Base-by-base conservation (phyloP, 2,888 invertebrate species). In the Parnassius apollo region DNA sequence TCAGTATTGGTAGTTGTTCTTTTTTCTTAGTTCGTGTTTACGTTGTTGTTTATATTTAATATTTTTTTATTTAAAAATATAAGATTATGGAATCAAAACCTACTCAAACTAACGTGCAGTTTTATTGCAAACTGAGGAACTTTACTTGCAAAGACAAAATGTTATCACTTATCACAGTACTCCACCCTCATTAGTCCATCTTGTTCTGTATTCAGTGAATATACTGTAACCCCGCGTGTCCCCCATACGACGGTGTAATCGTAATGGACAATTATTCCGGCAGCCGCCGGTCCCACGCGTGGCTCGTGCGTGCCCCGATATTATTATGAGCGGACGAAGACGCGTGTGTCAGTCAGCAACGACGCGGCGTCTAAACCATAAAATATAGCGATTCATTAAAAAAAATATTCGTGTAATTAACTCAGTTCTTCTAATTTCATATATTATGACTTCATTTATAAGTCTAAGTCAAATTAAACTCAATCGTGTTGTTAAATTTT, bases 211-310 rank as follows among this genome's bases (percentile, higher is more conserved):
- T n/a, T 46, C 9, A 12, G 49, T 13, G 12, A 25, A 53, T 57
- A 54, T 57, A 50, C 44, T 56, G 52, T 50, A 53, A 56, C 51
- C 11, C 25, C 25, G 51, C n/a, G 49, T 10, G 18, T 45, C 54
- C 60, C 61, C 53, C 60, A 56, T 51, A 64, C 63, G 59, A 35
- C 48, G 65, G 62, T 72, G 77, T 73, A 75, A 80, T 82, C 80
- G 78, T 89, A 87, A 90, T 91, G 90, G 88, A 88, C 88, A 88
- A 91, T 91, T 89, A 91, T 91, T 89, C 89, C 85, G 88, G 85
- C 88, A 82, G 87, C 78, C 82, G 86, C 70, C 85, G 88, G 84
- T 87, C 89, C 83, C 90, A 88, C 90, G 88, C 89, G 88, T 86
- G 86, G 85, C 87, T 78, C 86, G 87, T 84, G 87, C 86, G 83